These are phyloP conservation scores for Halcyon senegalensis DNA, from an alignment of 2,113 vertebrate species.

Conservation along the genomic window DNA sequence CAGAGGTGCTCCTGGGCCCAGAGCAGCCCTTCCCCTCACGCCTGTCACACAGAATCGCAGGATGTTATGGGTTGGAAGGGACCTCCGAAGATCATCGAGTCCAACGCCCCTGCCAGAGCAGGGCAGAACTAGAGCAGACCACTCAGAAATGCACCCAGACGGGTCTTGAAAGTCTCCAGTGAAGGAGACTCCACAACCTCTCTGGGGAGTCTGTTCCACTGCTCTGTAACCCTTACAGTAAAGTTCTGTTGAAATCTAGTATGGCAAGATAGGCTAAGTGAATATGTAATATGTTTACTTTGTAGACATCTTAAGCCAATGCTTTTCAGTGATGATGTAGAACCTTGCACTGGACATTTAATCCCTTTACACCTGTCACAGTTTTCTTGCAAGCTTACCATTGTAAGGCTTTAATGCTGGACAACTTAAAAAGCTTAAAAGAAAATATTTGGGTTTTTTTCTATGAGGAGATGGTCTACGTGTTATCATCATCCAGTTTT, in stretches of 20 bases:
- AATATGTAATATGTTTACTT: background rate
- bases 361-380: background rate
- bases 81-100: no score
- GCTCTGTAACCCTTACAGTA: no score
- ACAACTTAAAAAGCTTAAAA: background rate
- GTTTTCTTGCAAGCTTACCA: background rate
- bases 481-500: background rate
- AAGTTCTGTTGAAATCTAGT: background rate
- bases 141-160: no score
- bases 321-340: background rate
- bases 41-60: no score
- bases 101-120: no score
- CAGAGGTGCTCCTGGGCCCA: background rate
- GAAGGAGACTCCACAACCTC: no score
- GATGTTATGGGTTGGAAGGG: no score
- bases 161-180: no score
- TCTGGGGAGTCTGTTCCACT: no score
- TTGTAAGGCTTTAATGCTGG: background rate
- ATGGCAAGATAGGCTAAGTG: background rate
- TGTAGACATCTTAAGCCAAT: rapidly evolving
- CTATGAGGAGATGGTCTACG: rapidly evolving
- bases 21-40: rapidly evolving
- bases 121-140: no score
- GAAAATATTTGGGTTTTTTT: background rate
- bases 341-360: background rate